Base-by-base conservation (phyloP, 1,140 invertebrate species). In the Drosophila lowei region DNA sequence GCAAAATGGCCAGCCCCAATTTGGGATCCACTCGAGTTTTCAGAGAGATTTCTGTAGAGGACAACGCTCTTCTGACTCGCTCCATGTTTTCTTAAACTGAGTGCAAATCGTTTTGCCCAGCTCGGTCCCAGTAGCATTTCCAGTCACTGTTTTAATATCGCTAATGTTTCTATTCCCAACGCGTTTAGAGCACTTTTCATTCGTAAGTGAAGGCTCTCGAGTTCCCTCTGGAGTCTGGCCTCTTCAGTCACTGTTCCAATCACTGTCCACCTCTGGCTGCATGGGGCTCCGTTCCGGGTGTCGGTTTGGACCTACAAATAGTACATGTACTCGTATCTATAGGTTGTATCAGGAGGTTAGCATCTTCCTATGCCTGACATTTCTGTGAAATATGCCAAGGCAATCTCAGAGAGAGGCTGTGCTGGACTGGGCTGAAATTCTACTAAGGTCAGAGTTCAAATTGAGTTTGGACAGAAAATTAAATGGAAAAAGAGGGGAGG, bases 401-500 rank as follows among this genome's bases (percentile, higher is more conserved):
- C 62, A 60, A 59, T 54, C 41, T 9, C 30, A 30, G 30, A 3
- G 8, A 8, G 2, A 8, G 30, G 30, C 42, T 34, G 4, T 23
- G 21, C 21, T 23, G 21, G 25, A 21, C 34, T 59, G 57, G 59
- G 25, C 18, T 46, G 44, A 59, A 68, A 68, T 34, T 53, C 44
- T 60, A 48, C 54, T 84, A 79, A 84, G 80, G 80, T 85, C 72
- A 84, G 57, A 85, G 77, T 85, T 85, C 77, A 83, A 84, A 79
- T 83, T 83, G 79, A 79, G 70, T 73, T 81, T 62, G 50, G 54
- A 50, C 56, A 60, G 78, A 52, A 64, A 83, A 81, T 83, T 70
- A 74, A 83, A 71, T 63, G 74, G 23, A 44, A 56, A 43, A 43
- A 15, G 9, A 21, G n/a, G 9, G 42, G 41, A 48, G 18, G 9